These are phyloP conservation scores for Acanthornis magna DNA, from an alignment of 2,797 vertebrate genomes.

Conservation along the genomic window DNA sequence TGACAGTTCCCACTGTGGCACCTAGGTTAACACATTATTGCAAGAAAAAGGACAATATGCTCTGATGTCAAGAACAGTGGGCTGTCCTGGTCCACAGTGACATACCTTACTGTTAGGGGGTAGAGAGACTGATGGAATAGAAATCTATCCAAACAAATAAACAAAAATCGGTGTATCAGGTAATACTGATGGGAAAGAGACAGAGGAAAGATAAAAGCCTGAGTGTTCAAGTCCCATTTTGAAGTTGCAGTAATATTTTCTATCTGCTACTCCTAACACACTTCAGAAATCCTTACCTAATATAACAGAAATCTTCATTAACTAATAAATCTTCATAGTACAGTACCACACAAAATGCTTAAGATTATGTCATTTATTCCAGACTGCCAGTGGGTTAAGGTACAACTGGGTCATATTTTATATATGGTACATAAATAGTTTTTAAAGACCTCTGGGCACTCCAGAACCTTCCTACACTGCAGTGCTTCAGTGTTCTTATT, in stretches of 20 bases:
- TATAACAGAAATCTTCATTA: background rate
- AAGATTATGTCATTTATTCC: background rate
- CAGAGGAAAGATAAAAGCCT: background rate
- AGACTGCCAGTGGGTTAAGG: background rate
- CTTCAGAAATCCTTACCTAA: background rate
- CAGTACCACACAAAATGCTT: background rate
- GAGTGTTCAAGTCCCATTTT: background rate
- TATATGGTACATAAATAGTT: background rate
- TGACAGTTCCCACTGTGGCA: background rate
- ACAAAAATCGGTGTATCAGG: background rate
- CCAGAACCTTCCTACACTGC: background rate
- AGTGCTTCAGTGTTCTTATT: background rate
- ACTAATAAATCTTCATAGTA: background rate
- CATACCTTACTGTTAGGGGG: background rate
- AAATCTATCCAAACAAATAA: background rate
- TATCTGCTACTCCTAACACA: background rate
- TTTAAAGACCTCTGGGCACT: background rate
- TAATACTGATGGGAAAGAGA: background rate
- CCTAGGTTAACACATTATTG: background rate
- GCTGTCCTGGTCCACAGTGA: background rate
- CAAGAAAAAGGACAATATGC: accelerated
- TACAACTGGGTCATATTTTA: background rate
- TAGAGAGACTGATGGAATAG: background rate
- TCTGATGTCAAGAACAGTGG: background rate
- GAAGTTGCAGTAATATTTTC: background rate